Evolutionary conservation across 2,888 invertebrate genomes (phyloP).

Genomic region (Nomada fucata): DNA sequence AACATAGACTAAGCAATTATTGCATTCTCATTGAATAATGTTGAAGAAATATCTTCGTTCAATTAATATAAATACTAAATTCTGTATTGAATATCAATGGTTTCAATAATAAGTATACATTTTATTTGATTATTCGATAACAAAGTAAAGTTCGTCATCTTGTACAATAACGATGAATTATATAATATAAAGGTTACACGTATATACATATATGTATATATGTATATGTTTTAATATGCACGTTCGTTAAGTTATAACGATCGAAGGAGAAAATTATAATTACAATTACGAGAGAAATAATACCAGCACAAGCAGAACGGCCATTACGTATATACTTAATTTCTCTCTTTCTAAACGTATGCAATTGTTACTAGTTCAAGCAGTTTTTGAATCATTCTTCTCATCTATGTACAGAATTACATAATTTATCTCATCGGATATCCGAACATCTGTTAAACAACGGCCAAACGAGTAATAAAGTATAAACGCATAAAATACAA

Average conservation of each 20-base stretch:
- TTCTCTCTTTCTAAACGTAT: constrained; percentile 30
- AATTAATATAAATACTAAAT: constrained; percentile 1
- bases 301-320: constrained; percentile 11
- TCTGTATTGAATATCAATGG: constrained; percentile 3
- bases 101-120: constrained; percentile 30
- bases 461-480: constrained; percentile 44
- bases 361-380: constrained; percentile 28
- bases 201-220: constrained; percentile 7
- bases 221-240: neutral
- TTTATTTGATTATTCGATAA: constrained; percentile 27
- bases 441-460: constrained; percentile 22
- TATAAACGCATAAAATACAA: constrained; percentile 51
- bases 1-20: neutral
- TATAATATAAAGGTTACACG: constrained; percentile 10
- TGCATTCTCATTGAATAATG: neutral
- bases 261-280: constrained; percentile 11
- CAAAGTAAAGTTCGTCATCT: constrained; percentile 6
- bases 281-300: neutral
- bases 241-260: neutral
- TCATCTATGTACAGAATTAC: constrained; percentile 66
- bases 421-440: constrained; percentile 25
- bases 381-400: constrained; percentile 30
- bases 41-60: neutral
- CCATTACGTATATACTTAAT: constrained; percentile 18
- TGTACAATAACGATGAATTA: constrained; percentile 18